phyloP scores from a whole-genome alignment of 2,113 vertebrate genomes.

The Tauraco erythrolophus region DNA sequence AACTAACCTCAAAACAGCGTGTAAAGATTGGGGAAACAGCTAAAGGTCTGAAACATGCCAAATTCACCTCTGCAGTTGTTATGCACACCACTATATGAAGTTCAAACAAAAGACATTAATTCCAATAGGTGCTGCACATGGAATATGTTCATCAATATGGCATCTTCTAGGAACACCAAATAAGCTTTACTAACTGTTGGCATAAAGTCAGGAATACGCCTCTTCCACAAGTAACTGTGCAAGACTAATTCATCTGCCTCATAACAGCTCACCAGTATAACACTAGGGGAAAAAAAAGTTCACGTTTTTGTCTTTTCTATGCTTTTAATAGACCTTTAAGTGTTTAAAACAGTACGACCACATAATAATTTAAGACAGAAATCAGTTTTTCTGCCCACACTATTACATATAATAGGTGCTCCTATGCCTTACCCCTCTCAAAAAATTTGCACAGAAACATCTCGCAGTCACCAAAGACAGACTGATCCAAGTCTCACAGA shows the following conservation, averaged over 20 bases:
- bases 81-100: not conserved
- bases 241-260: not conserved
- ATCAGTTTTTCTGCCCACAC: not conserved
- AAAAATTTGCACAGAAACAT: not conserved
- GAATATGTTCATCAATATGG: not conserved
- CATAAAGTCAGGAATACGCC: not conserved
- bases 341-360: not conserved
- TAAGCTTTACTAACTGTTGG: not conserved
- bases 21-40: not conserved
- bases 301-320: not conserved
- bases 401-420: not conserved
- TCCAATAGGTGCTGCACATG: not conserved
- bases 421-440: not conserved
- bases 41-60: not conserved
- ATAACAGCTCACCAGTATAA: not conserved
- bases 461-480: not conserved
- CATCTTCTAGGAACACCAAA: not conserved
- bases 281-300: not conserved
- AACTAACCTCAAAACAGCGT: not conserved
- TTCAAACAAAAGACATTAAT: not conserved
- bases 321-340: not conserved
- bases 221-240: not conserved
- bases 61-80: not conserved
- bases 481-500: not conserved
- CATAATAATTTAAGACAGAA: not conserved